Evolutionary conservation across 2,888 invertebrate genomes (phyloP), one percentile per base, ranked within the genome.

Genomic region (Myathropa florea): DNA sequence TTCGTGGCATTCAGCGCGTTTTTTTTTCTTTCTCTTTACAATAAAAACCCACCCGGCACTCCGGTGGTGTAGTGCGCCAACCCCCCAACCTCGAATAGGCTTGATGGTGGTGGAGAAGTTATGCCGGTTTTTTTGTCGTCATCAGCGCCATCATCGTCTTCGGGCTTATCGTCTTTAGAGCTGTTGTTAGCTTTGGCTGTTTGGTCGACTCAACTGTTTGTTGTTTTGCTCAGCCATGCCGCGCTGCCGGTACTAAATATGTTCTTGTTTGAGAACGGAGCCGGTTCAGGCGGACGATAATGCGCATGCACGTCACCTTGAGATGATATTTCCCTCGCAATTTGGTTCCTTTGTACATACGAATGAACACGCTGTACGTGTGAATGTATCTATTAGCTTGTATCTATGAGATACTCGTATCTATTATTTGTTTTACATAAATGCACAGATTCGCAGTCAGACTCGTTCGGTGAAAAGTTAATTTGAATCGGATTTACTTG

Each of bases 271-370:
- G 33, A 18, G 28, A 26, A 28, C 36, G 81, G 82, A 86, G 86
- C 86, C 86, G 86, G 86, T 83, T 86, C 67, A 18, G 39, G 4
- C 18, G 53, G n/a, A 12, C 33, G 55, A 14, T 24, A 75, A 18
- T 75, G 86, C 86, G 86, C 86, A 86, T 86, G 86, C n/a, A 78
- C 83, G 46, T 86, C 75, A 86, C 86, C 86, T 86, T 86, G 86
- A 79, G 71, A 83, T 78, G 67, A 78, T 70, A 9, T 78, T 86
- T 86, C 67, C 75, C 67, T 83, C 67, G 78, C 75, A 78, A 67
- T 84, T 57, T 53, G 70, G 53, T 64, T 64, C 46, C 30, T 23
- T 57, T 21, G 18, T 53, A 36, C 10, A 10, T 26, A 18, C 75
- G 23, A 28, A 14, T 55, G 18, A 9, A 39, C 63, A 18, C 18